Percentiles rank a stretch among this genome's conserved stretches.
Evolutionary conservation across 2,113 vertebrate species (phyloP).

Genomic region (Loxodonta africana): DNA sequence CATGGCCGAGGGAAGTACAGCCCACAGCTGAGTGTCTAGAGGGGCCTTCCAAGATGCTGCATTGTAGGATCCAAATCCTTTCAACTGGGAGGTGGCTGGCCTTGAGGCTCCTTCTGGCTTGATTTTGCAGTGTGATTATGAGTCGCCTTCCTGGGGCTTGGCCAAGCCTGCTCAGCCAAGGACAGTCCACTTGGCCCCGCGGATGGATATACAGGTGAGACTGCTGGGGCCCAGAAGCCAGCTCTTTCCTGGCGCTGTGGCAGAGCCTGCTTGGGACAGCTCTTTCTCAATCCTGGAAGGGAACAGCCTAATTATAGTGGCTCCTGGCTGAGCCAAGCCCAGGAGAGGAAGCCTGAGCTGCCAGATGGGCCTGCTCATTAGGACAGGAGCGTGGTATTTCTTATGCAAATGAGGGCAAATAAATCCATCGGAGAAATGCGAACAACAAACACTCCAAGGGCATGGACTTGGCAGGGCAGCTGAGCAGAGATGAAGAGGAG

Average conservation of each 20-base stretch:
- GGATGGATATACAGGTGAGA: not conserved
- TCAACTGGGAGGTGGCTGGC: not conserved
- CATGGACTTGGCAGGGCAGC: not conserved
- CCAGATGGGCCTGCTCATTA: constrained; percentile 74
- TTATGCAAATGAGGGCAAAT: constrained; percentile 77
- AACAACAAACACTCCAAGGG: constrained; percentile 33
- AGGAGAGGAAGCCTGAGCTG: not conserved
- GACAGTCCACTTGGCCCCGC: not conserved
- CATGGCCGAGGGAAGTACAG: accelerated
- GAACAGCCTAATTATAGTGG: constrained; percentile 81
- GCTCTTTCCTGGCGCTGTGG: not conserved
- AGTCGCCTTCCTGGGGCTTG: not conserved
- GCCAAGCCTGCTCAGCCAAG: not conserved
- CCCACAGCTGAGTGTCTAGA: not conserved
- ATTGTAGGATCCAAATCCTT: not conserved
- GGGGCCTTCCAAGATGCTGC: not conserved
- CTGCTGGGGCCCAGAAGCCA: not conserved
- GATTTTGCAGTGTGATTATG: not conserved
- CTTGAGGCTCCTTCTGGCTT: not conserved
- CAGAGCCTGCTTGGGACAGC: constrained; percentile 56
- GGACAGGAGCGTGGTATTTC: constrained; percentile 51
- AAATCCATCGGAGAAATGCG: constrained; percentile 63
- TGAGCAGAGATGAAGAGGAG: not conserved
- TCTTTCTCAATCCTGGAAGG: constrained; percentile 68
- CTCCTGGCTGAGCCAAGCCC: constrained; percentile 64